Percentiles rank a stretch among this genome's conserved stretches.
phyloP scores from a whole-genome alignment of 2,888 invertebrate species.

The Polydrusus pterygomalis region DNA sequence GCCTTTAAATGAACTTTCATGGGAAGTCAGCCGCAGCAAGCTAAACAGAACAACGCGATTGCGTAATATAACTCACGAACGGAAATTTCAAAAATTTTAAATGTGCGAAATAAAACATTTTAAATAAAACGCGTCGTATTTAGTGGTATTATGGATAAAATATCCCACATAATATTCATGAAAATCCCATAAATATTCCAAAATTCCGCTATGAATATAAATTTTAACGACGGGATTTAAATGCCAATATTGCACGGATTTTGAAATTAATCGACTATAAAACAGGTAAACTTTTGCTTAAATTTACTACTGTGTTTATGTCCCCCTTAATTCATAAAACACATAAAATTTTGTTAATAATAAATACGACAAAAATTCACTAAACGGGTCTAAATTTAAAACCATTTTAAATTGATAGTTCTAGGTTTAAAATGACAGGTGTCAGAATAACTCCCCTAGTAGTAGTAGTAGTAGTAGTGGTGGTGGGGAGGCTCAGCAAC shows the following conservation, averaged over 20 bases:
- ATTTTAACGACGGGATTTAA: conserved; percentile 42
- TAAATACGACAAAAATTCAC: conserved; percentile 4
- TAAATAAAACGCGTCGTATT: background rate
- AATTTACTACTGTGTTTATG: conserved; percentile 25
- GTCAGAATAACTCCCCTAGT: no score
- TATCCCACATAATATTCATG: background rate
- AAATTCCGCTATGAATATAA: conserved; percentile 22
- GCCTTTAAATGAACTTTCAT: no score
- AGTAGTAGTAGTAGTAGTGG: no score
- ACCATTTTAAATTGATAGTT: no score
- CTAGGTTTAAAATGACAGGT: no score
- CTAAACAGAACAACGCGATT: background rate
- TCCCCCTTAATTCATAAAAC: conserved; percentile 26
- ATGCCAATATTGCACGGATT: conserved; percentile 43
- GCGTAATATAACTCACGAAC: background rate
- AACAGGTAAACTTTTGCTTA: conserved; percentile 34
- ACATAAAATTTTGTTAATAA: conserved; percentile 1
- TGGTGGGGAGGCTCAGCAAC: no score
- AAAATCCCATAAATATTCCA: conserved; percentile 18
- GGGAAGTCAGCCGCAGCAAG: no score
- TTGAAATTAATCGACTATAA: conserved; percentile 46
- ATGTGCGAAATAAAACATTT: background rate
- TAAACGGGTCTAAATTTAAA: no score
- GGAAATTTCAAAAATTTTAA: background rate
- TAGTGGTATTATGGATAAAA: background rate